Percentiles rank a stretch among this genome's conserved stretches.
These are phyloP conservation scores for Enteromius unitaeniatus DNA, from an alignment of 2,797 vertebrate species.

Conservation along the genomic window DNA sequence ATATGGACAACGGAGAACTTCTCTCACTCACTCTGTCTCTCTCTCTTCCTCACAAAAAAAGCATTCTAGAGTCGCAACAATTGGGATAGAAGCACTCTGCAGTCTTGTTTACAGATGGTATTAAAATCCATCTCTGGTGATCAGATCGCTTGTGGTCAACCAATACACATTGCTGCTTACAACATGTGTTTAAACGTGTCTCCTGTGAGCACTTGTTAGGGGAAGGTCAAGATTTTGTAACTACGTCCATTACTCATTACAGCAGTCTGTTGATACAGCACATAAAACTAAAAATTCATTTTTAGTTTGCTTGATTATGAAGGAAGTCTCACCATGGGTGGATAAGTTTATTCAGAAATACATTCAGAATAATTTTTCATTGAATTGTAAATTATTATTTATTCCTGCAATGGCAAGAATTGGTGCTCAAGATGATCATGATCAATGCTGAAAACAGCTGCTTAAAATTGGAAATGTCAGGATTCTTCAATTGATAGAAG, in stretches of 20 bases:
- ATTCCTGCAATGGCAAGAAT: neutral
- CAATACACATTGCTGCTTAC: neutral
- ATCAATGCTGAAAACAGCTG: neutral
- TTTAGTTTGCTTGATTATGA: neutral
- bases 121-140: conserved; percentile 13
- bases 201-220: conserved; percentile 3
- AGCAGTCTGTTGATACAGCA: neutral
- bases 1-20: neutral
- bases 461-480: neutral
- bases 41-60: neutral
- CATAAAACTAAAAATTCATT: neutral
- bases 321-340: neutral
- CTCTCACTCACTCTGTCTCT: neutral
- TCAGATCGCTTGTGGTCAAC: neutral
- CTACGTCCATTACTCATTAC: neutral
- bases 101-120: conserved; percentile 1
- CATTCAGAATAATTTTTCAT: no score
- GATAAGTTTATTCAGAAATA: neutral
- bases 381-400: neutral
- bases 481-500: neutral
- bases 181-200: conserved; percentile 12
- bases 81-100: conserved; percentile 6
- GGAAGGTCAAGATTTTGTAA: neutral
- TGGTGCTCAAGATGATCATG: neutral
- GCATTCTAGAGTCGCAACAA: neutral